Conservation (phyloP, 2,113 vertebrate species). For the Phainopepla nitens region DNA sequence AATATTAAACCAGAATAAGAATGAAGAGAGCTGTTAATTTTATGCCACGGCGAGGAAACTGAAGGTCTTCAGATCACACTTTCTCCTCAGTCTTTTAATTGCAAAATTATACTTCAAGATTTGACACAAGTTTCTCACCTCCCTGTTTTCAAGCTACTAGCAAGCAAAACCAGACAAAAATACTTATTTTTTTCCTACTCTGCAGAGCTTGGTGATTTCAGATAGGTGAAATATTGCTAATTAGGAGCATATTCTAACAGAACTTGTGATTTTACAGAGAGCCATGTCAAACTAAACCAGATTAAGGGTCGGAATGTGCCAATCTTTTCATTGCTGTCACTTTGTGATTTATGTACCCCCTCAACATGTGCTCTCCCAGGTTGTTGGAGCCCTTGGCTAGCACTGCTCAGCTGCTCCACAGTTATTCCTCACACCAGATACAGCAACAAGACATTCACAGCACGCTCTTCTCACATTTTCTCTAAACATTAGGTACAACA, state of each 20-base stretch:
- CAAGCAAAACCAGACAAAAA: background rate
- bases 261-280: background rate
- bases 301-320: background rate
- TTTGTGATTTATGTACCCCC: background rate
- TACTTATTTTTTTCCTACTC: background rate
- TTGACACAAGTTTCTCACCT: conserved; percentile 25
- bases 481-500: background rate
- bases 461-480: background rate
- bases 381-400: background rate
- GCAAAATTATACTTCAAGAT: background rate
- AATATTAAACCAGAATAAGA: conserved; percentile 42
- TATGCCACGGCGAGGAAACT: background rate
- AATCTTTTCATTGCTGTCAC: background rate
- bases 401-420: background rate
- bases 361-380: background rate
- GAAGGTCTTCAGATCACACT: conserved; percentile 33
- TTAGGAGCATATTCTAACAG: background rate
- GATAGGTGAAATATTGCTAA: conserved; percentile 8
- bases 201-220: background rate
- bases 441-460: background rate
- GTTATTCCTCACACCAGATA: background rate
- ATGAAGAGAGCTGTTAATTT: conserved; percentile 39
- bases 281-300: background rate
- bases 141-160: background rate
- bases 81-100: conserved; percentile 26